These are phyloP conservation scores for Scortum barcoo DNA, from an alignment of 2,113 vertebrate genomes.

Conservation along the genomic window DNA sequence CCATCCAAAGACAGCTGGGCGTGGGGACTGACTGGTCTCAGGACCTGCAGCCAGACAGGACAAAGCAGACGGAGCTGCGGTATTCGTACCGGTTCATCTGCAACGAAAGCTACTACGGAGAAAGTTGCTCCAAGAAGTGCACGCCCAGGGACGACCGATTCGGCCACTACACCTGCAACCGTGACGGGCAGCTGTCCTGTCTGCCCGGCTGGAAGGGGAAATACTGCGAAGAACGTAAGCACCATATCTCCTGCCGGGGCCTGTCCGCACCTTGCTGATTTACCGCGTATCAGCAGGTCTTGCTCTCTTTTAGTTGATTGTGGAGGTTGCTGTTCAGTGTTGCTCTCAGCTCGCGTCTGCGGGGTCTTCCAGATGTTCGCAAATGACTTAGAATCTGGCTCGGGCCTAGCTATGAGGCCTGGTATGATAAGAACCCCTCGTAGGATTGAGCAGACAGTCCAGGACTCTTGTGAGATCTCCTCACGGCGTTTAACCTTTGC, in stretches of 20 bases:
- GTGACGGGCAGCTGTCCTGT: constrained; percentile 91
- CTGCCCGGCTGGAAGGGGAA: constrained; percentile 94
- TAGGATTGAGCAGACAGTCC: background rate
- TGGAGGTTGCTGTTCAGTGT: constrained; percentile 1
- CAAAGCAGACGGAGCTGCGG: constrained; percentile 86
- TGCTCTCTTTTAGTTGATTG: background rate
- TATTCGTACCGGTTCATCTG: constrained; percentile 98
- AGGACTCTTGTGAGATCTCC: background rate
- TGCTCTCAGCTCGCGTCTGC: background rate
- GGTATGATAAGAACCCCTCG: background rate
- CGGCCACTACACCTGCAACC: constrained; percentile 94
- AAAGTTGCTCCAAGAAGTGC: constrained; percentile 96
- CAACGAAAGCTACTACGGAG: constrained; percentile 97
- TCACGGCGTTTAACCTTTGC: background rate
- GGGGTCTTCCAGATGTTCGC: constrained; percentile 1
- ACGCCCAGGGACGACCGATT: constrained; percentile 93
- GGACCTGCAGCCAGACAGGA: constrained; percentile 85
- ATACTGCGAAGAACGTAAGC: constrained; percentile 97
- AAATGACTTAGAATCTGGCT: constrained; percentile 7
- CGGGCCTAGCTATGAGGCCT: background rate
- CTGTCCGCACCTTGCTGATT: background rate
- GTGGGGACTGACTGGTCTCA: constrained; percentile 91
- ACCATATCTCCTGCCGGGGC: background rate
- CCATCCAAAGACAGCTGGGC: constrained; percentile 90
- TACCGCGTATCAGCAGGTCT: background rate